Base-by-base conservation (phyloP, 1,140 invertebrate species). In the Aphaenogaster floridana region DNA sequence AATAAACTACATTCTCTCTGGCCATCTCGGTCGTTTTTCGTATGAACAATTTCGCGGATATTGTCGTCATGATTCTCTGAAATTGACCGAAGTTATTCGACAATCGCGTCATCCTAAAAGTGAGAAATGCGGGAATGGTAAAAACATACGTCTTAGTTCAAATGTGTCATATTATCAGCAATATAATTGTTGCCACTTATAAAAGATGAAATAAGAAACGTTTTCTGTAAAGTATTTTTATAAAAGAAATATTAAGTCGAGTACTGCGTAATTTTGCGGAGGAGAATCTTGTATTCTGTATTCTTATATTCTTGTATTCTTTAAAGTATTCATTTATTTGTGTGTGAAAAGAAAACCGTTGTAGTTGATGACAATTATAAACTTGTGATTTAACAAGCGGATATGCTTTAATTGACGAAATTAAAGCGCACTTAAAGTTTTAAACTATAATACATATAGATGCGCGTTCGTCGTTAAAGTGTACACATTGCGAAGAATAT, bases 401-500 rank as follows among this genome's bases (percentile, higher is more conserved):
- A 36, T 39, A 52, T 39, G 28, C 28, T 28, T 28, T 57, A 2
- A 8, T 57, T 17, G 4, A 78, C 34, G 17, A 13, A 28, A 79
- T 79, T 48, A 48, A 57, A 79, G 9, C 8, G 11, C 0, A 64
- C 52, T 63, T 63, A 6, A 63, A 63, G 5, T 45, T 36, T 79
- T 64, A 15, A 6, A 11, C 28, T 36, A 52, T 42, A 42, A 48
- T 52, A 57, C 21, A 39, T 3, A 42, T 50, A 45, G 21, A 39
- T 57, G 17, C 17, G 13, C 71, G 34, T 87, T 74, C 45, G 76
- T 84, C 85, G 45, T 39, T 68, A 72, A 87, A 89, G 63, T 69
- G 52, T 87, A 79, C 80, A 48, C 78, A 34, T 77, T 36, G 77
- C 21, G 88, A 42, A 48, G 59, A 83, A 79, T 77, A 87, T 89